These are phyloP conservation scores for Neelides sp. DNA, from an alignment of 1,140 invertebrate genomes.

Conservation along the genomic window DNA sequence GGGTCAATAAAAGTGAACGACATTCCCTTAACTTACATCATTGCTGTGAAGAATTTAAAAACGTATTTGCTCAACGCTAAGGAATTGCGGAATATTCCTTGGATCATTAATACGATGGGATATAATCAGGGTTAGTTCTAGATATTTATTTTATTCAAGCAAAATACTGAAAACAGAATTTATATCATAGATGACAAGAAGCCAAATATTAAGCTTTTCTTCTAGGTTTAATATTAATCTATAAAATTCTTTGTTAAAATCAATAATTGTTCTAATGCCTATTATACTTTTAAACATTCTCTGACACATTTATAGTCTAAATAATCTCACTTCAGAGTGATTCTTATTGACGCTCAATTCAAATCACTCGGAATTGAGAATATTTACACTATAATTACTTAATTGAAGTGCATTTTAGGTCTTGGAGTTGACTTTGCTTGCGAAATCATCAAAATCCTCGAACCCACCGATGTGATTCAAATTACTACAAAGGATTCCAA, in stretches of 20 bases:
- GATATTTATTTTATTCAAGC: no score
- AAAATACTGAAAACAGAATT: not conserved
- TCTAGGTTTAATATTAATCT: slow-evolving; percentile 6
- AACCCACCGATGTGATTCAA: slow-evolving; percentile 35
- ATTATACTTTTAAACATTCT: no score
- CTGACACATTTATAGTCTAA: no score
- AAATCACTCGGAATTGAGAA: no score
- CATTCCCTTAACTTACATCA: slow-evolving; percentile 33
- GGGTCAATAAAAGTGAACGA: slow-evolving; percentile 32
- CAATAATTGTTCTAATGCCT: no score
- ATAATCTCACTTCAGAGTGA: no score
- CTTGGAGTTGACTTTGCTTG: slow-evolving; percentile 35
- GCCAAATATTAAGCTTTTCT: not conserved
- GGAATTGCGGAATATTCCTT: slow-evolving; percentile 28
- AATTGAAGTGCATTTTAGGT: slow-evolving; percentile 30
- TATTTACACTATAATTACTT: no score
- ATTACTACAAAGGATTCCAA: slow-evolving; percentile 20
- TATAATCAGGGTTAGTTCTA: slow-evolving; percentile 34
- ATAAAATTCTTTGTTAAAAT: slow-evolving; percentile 9
- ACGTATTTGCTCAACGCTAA: slow-evolving; percentile 21
- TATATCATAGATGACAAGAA: not conserved
- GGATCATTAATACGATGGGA: slow-evolving; percentile 39
- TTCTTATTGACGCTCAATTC: no score
- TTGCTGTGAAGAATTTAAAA: slow-evolving; percentile 33
- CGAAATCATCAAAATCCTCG: slow-evolving; percentile 33